Evolutionary conservation across 2,113 vertebrate genomes (phyloP), one percentile per base, ranked within the genome.

Genomic region (Ochotona princeps): DNA sequence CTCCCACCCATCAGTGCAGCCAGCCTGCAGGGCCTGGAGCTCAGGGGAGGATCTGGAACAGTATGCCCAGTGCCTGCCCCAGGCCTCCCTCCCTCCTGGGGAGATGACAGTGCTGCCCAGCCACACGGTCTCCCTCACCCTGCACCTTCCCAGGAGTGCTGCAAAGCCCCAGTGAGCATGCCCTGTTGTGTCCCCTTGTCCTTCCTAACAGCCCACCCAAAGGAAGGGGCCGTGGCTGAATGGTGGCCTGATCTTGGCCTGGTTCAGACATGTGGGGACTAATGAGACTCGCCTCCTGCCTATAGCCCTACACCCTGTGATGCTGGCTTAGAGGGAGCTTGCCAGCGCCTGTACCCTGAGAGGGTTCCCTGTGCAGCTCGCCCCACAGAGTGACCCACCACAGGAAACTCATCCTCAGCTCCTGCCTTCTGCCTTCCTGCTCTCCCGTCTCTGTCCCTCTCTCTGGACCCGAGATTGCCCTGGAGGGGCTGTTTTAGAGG

Each of bases 301-400:
- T 32, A 21, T 7, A n/a, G n/a, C 30, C 10, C 14, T 0, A 8
- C 0, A 1, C 12, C 63, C 65, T 57, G 30, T 78, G n/a, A 2
- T 72, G 2, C 20, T 81, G 30, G 21, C 60, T 67, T n/a, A 30
- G 25, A 30, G 26, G 8, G 26, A 17, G 57, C 38, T 38, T 90
- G 28, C 15, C 13, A 63, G 60, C 38, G 17, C 14, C 4, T 2
- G 38, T 26, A 23, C 28, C 44, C 11, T 81, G 38, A 7, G 65
- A 4, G 21, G 2, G 61, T 18, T 65, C 26, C 35, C 44, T 81
- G 18, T 23, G 72, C 18, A 70, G 26, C n/a, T 92, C 21, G 63
- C 17, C 14, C 15, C 23, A 9, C 0, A 7, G 69, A 32, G 51
- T 69, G 65, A 44, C 21, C 51, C 18, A 28, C 12, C 8, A 1